A percentile compares a stretch with the other conserved stretches of the same genome.
Conservation (phyloP, 2,797 vertebrate genomes). For the Okamejei kenojei region DNA sequence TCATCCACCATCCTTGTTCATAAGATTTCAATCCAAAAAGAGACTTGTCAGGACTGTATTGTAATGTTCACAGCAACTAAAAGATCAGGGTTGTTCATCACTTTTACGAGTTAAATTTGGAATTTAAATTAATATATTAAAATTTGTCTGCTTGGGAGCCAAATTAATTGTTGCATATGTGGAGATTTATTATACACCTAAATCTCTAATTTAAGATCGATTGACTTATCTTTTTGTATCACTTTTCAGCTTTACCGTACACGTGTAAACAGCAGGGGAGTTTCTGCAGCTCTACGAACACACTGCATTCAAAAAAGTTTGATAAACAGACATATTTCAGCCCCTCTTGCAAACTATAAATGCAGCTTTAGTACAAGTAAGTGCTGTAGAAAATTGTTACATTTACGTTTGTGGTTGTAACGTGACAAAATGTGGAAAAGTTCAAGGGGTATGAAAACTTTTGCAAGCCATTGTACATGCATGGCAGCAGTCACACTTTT, state of each 20-base stretch:
- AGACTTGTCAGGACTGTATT: not conserved
- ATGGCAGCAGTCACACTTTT: no score
- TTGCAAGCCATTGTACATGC: no score
- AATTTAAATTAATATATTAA: not conserved
- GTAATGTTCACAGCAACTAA: no score
- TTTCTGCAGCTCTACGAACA: not conserved
- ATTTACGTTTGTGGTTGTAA: no score
- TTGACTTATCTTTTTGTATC: not conserved
- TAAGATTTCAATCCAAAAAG: not conserved
- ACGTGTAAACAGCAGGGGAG: not conserved
- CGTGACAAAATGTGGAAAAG: no score
- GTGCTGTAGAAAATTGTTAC: not conserved
- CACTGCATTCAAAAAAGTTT: not conserved
- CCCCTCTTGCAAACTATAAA: not conserved
- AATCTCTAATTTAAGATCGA: not conserved
- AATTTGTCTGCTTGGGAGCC: not conserved
- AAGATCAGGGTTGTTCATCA: not conserved
- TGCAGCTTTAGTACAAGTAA: slow-evolving; percentile 13
- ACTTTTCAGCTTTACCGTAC: not conserved
- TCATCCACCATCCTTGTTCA: no score
- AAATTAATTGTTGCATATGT: not conserved
- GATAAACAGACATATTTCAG: not conserved
- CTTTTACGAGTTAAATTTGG: not conserved
- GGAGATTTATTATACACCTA: not conserved
- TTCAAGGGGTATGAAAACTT: no score